Evolutionary conservation across 2,888 invertebrate genomes (phyloP).

Genomic region (Caenorhabditis sp.): DNA sequence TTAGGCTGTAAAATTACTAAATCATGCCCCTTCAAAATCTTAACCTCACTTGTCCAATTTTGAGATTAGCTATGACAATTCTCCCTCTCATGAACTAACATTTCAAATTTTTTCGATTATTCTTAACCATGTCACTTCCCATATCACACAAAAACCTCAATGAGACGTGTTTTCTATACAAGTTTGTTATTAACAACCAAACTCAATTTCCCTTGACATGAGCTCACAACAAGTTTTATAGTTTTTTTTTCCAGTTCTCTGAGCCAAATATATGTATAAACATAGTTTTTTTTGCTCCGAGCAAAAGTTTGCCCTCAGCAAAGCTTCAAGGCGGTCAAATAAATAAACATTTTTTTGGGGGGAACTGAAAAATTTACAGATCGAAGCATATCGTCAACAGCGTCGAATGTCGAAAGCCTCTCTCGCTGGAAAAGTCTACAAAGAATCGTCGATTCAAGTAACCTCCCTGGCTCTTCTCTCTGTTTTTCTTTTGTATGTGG

Average conservation of each 20-base stretch:
- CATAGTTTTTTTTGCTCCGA: not conserved
- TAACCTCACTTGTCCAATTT: too few relatives aligned
- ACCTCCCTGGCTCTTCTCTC: slow-evolving; percentile 63
- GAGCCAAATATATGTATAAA: not conserved
- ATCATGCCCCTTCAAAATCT: too few relatives aligned
- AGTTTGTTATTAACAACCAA: not conserved
- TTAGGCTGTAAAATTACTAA: too few relatives aligned
- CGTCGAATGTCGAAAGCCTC: slow-evolving; percentile 59
- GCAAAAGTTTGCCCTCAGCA: too few relatives aligned
- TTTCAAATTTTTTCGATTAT: too few relatives aligned
- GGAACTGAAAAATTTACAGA: slow-evolving; percentile 45
- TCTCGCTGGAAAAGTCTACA: slow-evolving; percentile 55
- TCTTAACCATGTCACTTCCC: too few relatives aligned
- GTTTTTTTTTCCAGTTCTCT: not conserved
- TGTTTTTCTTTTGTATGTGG: slow-evolving; percentile 67
- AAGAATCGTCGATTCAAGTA: slow-evolving; percentile 59
- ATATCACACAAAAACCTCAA: too few relatives aligned
- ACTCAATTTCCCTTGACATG: too few relatives aligned
- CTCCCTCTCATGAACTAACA: too few relatives aligned
- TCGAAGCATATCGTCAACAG: slow-evolving; percentile 62
- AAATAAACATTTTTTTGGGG: too few relatives aligned
- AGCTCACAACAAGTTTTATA: too few relatives aligned
- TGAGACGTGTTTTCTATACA: not conserved
- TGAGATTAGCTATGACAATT: too few relatives aligned
- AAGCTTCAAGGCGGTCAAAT: not conserved